These are phyloP conservation scores for Thecophora atra DNA, from an alignment of 2,888 invertebrate genomes.

Conservation along the genomic window DNA sequence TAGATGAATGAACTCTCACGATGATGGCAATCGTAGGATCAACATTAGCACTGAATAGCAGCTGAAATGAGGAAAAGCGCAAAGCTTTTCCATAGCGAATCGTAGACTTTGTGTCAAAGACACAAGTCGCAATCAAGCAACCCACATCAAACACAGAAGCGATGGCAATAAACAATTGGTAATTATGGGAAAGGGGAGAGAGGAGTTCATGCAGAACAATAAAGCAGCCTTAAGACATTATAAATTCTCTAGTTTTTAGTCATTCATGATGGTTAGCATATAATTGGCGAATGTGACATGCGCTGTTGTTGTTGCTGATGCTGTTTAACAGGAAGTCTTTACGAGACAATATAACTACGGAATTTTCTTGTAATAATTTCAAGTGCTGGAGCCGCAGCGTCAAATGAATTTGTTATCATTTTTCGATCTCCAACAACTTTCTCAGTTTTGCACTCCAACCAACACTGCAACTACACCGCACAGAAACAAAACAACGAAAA, in stretches of 20 bases:
- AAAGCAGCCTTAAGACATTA: not conserved
- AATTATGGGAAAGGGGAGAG: not conserved
- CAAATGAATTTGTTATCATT: not conserved
- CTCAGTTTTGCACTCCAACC: not conserved
- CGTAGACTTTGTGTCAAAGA: not conserved
- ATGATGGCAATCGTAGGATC: not conserved
- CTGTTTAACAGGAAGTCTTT: not conserved
- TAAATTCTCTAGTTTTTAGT: no score
- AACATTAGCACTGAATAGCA: not conserved
- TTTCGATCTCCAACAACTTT: not conserved
- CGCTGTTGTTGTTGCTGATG: constrained; percentile 7
- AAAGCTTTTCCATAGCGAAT: not conserved
- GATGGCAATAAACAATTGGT: not conserved
- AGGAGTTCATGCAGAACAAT: no score
- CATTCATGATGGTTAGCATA: no score
- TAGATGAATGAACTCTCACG: not conserved
- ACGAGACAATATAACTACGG: not conserved
- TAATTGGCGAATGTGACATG: not conserved
- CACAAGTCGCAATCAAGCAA: constrained; percentile 1
- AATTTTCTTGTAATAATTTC: not conserved
- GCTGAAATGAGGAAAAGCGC: not conserved
- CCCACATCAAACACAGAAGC: not conserved
- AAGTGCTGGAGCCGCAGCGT: no score
- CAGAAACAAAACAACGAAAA: not conserved
- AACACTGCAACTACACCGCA: not conserved